Base-by-base conservation (phyloP, 2,113 vertebrate species). In the Formicarius rufipectus region DNA sequence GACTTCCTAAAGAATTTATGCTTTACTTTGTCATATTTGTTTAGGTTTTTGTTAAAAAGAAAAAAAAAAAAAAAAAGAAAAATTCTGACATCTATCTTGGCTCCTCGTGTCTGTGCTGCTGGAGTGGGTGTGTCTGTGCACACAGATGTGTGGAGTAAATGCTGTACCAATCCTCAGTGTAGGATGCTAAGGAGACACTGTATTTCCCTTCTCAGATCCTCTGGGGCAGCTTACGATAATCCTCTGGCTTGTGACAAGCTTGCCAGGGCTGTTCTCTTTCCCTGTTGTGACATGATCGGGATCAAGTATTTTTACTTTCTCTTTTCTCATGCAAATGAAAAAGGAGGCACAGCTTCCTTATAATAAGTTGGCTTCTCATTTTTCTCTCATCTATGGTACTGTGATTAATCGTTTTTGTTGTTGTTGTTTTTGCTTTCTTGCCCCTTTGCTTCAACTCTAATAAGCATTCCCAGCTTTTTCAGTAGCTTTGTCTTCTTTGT, bases 141-240 rank as follows among this genome's bases (percentile, higher is more conserved):
- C n/a, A n/a, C n/a, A n/a, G n/a, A n/a, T n/a, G n/a, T n/a, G n/a
- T n/a, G n/a, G 30, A 40, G 25, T 30, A 23, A 68, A 56, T 19
- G 14, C 14, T 37, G 37, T 37, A 37, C 13, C 50, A 44, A 1
- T 15, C 76, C 35, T 58, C 42, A 27, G 45, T 35, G 22, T 17
- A 3, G 28, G 23, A 13, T 1, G 1, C 71, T 49, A 7, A 67
- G 19, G n/a, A 44, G 44, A 39, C 9, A 7, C 5, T 4, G 0
- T 11, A 27, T 28, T 87, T 77, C 33, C 66, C 14, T 53, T 63
- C 52, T 75, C 39, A 83, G 21, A 50, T 81, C 37, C 28, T 50
- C 47, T 4, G 0, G 33, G 55, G 19, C 35, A 44, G 33, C 25
- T 87, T 45, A 19, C 17, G 44, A 45, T 18, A 45, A 45, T 45